Base-by-base conservation (phyloP, 2,113 vertebrate species). In the Gobio gobio region DNA sequence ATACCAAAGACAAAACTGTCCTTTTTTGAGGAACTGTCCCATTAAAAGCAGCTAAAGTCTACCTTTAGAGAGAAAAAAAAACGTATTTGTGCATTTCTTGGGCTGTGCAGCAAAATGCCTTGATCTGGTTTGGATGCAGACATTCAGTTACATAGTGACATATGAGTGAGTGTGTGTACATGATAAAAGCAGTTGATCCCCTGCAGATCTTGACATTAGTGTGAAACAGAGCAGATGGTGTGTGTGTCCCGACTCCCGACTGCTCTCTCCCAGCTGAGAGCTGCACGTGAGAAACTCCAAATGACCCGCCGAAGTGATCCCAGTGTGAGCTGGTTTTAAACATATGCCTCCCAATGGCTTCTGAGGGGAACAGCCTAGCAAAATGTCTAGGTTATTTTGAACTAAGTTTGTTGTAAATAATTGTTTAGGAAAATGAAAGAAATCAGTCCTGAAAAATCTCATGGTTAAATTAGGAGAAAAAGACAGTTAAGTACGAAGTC, bases 151-250 rank as follows among this genome's bases (percentile, higher is more conserved):
- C 5, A 63, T 13, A 61, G 58, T 36, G n/a, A 49, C 13, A 51
- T 33, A 20, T 18, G 29, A 18, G 26, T 16, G 61, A 6, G 61
- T n/a, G 13, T 64, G 70, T 58, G 29, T 22, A 24, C 47, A 9
- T 68, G 12, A 20, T 61, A 47, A 51, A 63, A 18, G 59, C 54
- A 47, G 22, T 9, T 20, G 59, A 10, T 40, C 6, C 24, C n/a
- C 51, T 68, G 85, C 49, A 14, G 36, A 63, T 64, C 29, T 85
- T 78, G 83, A 63, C 43, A 74, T 81, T 63, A 68, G 85, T 45
- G 59, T 76, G 63, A 82, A 82, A 86, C 64, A 68, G 61, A 64
- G 24, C 61, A 64, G 61, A 64, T 64, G 61, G 64, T 3, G 29
- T 68, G 64, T 40, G 51, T 47, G 10, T 59, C 18, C 54, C 7